These are phyloP conservation scores for Onychomys torridus DNA, from an alignment of 2,797 vertebrate genomes.

Conservation along the genomic window DNA sequence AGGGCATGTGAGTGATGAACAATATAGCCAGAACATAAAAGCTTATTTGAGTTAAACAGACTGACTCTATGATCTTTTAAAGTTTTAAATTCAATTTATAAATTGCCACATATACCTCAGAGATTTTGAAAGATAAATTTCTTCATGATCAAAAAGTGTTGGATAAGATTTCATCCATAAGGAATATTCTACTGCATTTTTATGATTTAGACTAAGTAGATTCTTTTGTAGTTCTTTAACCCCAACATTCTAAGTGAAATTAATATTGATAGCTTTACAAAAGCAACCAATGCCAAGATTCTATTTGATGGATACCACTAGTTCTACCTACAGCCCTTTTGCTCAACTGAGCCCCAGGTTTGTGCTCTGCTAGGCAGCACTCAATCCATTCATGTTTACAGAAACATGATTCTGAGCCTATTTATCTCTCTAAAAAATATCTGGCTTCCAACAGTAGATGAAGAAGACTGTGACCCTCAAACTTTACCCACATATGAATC, in stretches of 20 bases:
- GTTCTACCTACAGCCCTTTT: neutral
- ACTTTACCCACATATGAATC: neutral
- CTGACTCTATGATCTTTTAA: neutral
- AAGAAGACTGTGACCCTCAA: neutral
- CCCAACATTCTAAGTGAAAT: neutral
- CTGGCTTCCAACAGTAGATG: neutral
- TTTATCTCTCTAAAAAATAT: neutral
- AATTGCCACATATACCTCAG: neutral
- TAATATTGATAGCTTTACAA: neutral
- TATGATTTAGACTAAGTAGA: neutral
- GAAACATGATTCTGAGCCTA: neutral
- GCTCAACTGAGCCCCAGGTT: neutral
- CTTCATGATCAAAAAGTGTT: neutral
- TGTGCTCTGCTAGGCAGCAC: neutral
- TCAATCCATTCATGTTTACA: neutral
- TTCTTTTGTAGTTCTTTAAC: neutral
- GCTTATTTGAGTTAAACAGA: slow-evolving; percentile 16
- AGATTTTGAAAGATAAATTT: slow-evolving; percentile 3
- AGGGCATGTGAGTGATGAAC: neutral
- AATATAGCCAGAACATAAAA: neutral
- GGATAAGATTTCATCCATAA: neutral
- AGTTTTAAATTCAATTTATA: slow-evolving; percentile 25
- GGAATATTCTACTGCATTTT: neutral
- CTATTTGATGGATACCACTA: neutral
- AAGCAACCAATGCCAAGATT: neutral